Evolutionary conservation across 1,140 invertebrate species (phyloP), one percentile per base, ranked within the genome.

Genomic region (Branchinecta lynchi): DNA sequence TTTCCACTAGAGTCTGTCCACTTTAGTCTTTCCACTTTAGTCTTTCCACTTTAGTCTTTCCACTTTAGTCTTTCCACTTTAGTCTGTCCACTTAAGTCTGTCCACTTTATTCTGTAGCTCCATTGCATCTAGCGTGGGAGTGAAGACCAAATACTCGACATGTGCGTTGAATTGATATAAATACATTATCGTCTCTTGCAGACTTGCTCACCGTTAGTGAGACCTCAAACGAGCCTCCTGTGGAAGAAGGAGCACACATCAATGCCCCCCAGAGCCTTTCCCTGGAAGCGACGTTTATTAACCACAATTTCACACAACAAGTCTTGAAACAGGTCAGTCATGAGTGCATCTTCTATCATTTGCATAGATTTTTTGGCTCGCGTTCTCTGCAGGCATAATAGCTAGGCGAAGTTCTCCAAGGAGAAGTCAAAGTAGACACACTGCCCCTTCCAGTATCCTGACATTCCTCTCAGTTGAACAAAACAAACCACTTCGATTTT

Each of bases 221-320:
- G 79, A 98, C 96, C 0, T 95, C 95, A 3, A 89, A 93, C 44
- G 96, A 99, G 74, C 95, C 96, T 8, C 97, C 96, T 0, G 89
- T 93, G 67, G 93, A 96, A 76, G 97, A 99, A 76, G 90, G 89
- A 66, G 92, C 87, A 76, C 91, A 90, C 43, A 85, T 98, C 70
- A 99, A 99, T 78, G 94, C 93, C 0, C 95, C 96, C 0, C 85
- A 90, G 68, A 98, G 97, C 80, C 81, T 99, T 68, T 94, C 95
- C 0, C 83, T 98, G 6, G 97, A 99, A 80, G 97, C 97, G 0
- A 98, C 96, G 0, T 98, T 96, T 76, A 98, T 99, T 74, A 99
- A 99, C 80, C 96, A 99, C 77, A 99, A 98, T 78, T 99, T 99
- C 79, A 96, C 94, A 66, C 96, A 99, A 75, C 97, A 99, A 84